Percentiles rank a stretch among this genome's conserved stretches.
Conservation (phyloP, 2,113 vertebrate genomes). For the Podocnemis expansa region DNA sequence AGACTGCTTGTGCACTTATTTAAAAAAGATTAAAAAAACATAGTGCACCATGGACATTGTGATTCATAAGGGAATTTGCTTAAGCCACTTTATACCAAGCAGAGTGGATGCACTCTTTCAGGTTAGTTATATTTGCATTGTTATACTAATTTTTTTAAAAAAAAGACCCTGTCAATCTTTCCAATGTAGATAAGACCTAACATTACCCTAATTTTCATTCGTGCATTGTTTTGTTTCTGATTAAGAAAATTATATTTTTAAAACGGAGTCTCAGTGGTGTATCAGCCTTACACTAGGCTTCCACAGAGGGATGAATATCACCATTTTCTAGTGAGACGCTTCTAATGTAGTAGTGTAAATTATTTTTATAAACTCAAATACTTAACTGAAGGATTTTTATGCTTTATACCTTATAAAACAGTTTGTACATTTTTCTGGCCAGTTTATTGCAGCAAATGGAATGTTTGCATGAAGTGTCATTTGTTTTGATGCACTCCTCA, state of each 20-base stretch:
- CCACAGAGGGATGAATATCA: not conserved
- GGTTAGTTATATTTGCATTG: not conserved
- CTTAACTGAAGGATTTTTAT: not conserved
- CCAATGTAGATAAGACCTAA: not conserved
- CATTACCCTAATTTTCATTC: not conserved
- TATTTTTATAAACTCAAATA: conserved; percentile 47
- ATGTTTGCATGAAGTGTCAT: conserved; percentile 44
- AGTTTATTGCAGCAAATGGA: conserved; percentile 40
- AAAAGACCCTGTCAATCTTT: not conserved
- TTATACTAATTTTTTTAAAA: not conserved
- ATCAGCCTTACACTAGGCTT: not conserved
- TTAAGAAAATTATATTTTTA: conserved; percentile 13
- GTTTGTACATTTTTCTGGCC: conserved; percentile 28
- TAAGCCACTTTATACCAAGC: not conserved
- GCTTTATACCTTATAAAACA: not conserved
- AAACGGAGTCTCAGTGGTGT: not conserved
- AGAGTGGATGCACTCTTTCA: not conserved
- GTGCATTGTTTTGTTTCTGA: not conserved
- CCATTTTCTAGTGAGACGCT: not conserved
- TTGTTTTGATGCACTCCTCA: conserved; percentile 3
- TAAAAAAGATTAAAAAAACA: not conserved
- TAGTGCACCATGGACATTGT: not conserved
- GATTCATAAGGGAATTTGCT: not conserved
- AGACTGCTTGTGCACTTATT: not conserved
- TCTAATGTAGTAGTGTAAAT: not conserved